Percentiles rank a stretch among this genome's conserved stretches.
Conservation (phyloP, 2,888 invertebrate genomes). For the Prosapia bicincta region DNA sequence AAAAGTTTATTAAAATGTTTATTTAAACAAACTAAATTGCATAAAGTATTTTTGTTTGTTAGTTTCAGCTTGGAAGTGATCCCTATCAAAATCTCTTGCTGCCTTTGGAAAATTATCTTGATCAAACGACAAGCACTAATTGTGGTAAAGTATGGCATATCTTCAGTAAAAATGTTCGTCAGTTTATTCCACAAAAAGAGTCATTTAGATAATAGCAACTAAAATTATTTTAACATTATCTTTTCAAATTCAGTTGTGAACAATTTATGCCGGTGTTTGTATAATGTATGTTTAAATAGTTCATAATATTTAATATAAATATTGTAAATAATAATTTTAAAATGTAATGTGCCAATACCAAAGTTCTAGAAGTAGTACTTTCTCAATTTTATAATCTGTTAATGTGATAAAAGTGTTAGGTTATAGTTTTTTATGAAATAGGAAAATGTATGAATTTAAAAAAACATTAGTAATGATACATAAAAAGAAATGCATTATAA, state of each 20-base stretch:
- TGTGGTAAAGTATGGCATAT: constrained; percentile 51
- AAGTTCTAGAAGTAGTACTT: neutral
- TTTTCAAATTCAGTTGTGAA: neutral
- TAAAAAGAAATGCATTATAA: no score
- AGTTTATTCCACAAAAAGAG: constrained; percentile 18
- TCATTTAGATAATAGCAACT: constrained; percentile 15
- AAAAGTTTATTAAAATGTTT: no score
- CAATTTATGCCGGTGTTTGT: no score
- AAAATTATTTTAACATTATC: neutral
- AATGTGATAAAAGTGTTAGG: no score
- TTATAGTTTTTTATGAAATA: no score
- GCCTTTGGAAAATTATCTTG: constrained; percentile 55
- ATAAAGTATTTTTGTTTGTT: no score
- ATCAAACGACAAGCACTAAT: constrained; percentile 54
- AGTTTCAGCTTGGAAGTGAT: constrained; percentile 65
- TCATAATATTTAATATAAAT: neutral
- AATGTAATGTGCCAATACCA: neutral
- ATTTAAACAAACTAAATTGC: no score
- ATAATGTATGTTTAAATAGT: no score
- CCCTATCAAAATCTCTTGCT: constrained; percentile 58
- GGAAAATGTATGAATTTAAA: no score
- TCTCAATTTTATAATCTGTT: no score
- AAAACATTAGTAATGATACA: no score
- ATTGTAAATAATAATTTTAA: neutral
- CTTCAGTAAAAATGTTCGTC: constrained; percentile 33